A percentile compares a stretch with the other conserved stretches of the same genome.
These are phyloP conservation scores for Flexamia atlantica DNA, from an alignment of 2,888 invertebrate species.

Conservation along the genomic window DNA sequence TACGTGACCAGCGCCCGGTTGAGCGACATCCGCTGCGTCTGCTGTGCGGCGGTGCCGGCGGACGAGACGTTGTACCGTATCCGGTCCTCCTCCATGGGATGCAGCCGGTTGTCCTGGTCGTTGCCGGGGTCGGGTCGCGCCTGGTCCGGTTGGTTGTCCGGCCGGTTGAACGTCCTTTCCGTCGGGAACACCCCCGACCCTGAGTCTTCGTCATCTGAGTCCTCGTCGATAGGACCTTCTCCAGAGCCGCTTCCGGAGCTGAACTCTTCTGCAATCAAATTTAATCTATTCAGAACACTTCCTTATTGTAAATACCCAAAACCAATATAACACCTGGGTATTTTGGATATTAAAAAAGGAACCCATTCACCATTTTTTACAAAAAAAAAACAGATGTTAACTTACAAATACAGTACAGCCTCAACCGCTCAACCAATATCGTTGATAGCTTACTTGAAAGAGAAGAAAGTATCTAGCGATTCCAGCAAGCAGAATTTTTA, in stretches of 20 bases:
- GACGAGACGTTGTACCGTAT: conserved; percentile 63
- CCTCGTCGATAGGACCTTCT: conserved; percentile 76
- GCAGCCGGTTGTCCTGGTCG: conserved; percentile 67
- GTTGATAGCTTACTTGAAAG: no score
- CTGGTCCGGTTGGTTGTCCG: conserved; percentile 57
- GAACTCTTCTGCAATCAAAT: conserved; percentile 79
- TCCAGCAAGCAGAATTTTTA: no score
- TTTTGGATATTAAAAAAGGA: no score
- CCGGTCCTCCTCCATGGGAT: conserved; percentile 65
- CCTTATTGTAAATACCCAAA: no score
- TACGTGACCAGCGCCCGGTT: conserved; percentile 78
- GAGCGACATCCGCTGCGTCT: conserved; percentile 44
- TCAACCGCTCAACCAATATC: no score
- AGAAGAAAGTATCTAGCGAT: no score
- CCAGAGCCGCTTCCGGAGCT: conserved; percentile 88
- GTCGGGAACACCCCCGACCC: conserved; percentile 55
- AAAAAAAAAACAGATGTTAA: no score
- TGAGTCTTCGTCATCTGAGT: conserved; percentile 60
- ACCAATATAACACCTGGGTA: no score
- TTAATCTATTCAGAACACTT: no score
- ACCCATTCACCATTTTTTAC: no score
- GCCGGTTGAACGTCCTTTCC: conserved; percentile 51
- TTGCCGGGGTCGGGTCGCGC: conserved; percentile 60
- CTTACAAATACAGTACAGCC: no score
- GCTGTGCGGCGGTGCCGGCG: conserved; percentile 34